Evolutionary conservation across 1,140 invertebrate genomes (phyloP).

Genomic region (Lepidurus packardi): DNA sequence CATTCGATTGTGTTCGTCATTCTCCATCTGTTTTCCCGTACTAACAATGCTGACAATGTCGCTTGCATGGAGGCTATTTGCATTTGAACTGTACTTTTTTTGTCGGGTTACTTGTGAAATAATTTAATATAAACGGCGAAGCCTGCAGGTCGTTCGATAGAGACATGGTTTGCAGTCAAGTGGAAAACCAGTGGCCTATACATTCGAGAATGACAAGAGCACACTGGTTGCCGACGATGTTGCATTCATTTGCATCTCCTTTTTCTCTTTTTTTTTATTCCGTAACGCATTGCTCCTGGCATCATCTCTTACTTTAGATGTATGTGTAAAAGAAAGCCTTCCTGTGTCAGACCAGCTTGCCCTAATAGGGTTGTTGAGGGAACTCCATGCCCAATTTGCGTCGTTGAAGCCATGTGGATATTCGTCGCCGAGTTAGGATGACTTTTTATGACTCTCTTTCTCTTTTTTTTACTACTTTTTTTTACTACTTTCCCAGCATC

Average conservation of each 20-base stretch:
- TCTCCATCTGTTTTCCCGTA: background rate
- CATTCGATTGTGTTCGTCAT: background rate
- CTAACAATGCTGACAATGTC: background rate
- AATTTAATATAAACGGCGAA: background rate
- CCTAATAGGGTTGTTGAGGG: constrained; percentile 9
- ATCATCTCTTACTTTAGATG: background rate
- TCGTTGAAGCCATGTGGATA: constrained; percentile 15
- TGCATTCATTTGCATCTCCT: constrained; percentile 1
- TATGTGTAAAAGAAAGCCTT: background rate
- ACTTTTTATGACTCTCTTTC: background rate
- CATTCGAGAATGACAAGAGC: background rate
- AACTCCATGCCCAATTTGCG: constrained; percentile 3
- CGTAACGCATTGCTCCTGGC: background rate
- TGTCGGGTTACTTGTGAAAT: background rate
- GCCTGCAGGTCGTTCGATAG: constrained; percentile 10
- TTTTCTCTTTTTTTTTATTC: background rate
- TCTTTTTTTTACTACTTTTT: background rate
- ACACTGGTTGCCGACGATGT: constrained; percentile 16
- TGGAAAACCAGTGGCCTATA: constrained; percentile 17
- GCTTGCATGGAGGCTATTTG: background rate
- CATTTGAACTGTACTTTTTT: background rate
- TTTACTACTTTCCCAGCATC: background rate
- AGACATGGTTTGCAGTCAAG: background rate
- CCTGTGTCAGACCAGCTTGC: background rate
- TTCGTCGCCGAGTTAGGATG: constrained; percentile 20